A percentile compares a stretch with the other conserved stretches of the same genome.
These are phyloP conservation scores for Mizuhopecten yessoensis DNA, from an alignment of 1,140 invertebrate genomes.

Conservation along the genomic window DNA sequence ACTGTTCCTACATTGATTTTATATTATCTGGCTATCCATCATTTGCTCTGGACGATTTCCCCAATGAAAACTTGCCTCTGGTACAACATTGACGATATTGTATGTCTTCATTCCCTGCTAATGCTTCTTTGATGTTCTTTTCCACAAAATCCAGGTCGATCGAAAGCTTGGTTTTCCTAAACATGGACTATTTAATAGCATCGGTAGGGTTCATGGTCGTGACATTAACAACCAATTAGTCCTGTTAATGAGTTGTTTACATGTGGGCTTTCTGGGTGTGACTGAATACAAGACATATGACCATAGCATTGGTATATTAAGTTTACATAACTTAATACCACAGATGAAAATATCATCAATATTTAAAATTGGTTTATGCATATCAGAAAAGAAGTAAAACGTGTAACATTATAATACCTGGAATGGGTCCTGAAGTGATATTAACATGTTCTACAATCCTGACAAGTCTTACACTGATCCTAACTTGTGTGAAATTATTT, in stretches of 20 bases:
- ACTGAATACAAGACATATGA: too few species aligned
- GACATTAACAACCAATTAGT: neutral
- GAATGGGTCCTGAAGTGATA: too few species aligned
- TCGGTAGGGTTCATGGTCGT: neutral
- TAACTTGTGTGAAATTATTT: too few species aligned
- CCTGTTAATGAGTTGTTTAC: neutral
- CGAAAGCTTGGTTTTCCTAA: neutral
- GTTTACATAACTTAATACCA: too few species aligned
- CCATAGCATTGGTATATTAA: too few species aligned
- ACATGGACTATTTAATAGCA: neutral
- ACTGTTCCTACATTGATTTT: conserved; percentile 29
- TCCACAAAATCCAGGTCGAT: conserved; percentile 10
- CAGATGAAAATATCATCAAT: too few species aligned
- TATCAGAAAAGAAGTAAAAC: too few species aligned
- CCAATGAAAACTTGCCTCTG: neutral
- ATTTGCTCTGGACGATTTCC: neutral
- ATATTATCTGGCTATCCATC: conserved; percentile 11
- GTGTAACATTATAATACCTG: too few species aligned
- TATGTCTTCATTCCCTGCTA: neutral
- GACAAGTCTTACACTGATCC: too few species aligned
- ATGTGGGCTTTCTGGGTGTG: neutral
- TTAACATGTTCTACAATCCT: too few species aligned
- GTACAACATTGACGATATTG: neutral
- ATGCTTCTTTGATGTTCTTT: neutral
- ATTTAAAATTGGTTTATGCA: too few species aligned